phyloP scores from a whole-genome alignment of 2,113 vertebrate species.

The Crotalus tigris region DNA sequence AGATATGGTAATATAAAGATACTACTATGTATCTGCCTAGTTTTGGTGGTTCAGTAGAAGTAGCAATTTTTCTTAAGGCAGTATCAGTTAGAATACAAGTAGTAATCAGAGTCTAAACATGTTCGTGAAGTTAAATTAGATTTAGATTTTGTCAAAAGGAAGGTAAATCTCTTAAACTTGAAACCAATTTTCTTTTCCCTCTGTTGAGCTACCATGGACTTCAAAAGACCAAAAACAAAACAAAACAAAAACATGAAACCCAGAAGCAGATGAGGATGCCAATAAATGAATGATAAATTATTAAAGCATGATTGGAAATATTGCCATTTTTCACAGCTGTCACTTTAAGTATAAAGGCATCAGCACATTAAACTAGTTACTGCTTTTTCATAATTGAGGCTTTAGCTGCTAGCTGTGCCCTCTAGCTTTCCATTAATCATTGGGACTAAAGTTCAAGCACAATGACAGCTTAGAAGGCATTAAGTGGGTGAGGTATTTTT shows the following conservation, averaged over 20 bases:
- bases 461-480: slow-evolving; percentile 90
- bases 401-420: slow-evolving; percentile 96
- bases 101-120: neutral
- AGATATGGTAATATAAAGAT: neutral
- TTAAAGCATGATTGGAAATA: slow-evolving; percentile 95
- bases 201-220: slow-evolving; percentile 54
- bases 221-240: slow-evolving; percentile 63
- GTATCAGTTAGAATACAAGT: neutral
- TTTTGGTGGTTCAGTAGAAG: neutral
- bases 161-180: slow-evolving; percentile 37
- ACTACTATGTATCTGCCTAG: neutral
- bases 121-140: neutral
- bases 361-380: slow-evolving; percentile 97
- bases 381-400: slow-evolving; percentile 99
- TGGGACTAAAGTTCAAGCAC: slow-evolving; percentile 85
- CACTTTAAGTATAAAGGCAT: slow-evolving; percentile 94
- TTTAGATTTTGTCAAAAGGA: slow-evolving; percentile 27
- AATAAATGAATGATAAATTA: slow-evolving; percentile 97
- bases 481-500: slow-evolving; percentile 88
- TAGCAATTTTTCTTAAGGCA: neutral
- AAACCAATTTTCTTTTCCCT: slow-evolving; percentile 50
- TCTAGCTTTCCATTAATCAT: slow-evolving; percentile 99
- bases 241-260: neutral
- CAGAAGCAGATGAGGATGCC: slow-evolving; percentile 77
- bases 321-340: slow-evolving; percentile 96